Base-by-base conservation (phyloP, 2,888 invertebrate species). In the Heteropelma amictum region DNA sequence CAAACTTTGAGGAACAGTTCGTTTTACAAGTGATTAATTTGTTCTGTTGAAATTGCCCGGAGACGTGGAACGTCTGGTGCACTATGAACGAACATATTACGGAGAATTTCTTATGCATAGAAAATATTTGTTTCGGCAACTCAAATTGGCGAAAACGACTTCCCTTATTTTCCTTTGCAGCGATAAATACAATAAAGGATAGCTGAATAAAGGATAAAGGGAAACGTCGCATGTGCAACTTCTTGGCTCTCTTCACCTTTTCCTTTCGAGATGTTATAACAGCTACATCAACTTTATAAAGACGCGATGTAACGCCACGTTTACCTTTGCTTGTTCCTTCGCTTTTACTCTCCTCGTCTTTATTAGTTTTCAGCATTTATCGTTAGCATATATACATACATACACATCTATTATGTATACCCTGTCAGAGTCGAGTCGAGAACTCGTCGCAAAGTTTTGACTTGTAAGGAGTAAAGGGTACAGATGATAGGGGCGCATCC, bases 281-380 rank as follows among this genome's bases (percentile, higher is more conserved):
- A n/a, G 26, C 17, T 8, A 6, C 17, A 7, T 17, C 35, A 49
- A 49, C 26, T 51, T 26, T 7, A 63, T 40, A 23, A 10, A 54
- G 54, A n/a, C n/a, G n/a, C n/a, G n/a, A n/a, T n/a, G 61, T 14
- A 28, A 35, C 12, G 51, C 28, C 42, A 38, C 61, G 71, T 74
- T 76, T 73, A 72, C 67, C 73, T 75, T 63, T 14, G 53, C 47
- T 65, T 26, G 42, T 64, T 65, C 30, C 49, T 68, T 49, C 19
- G 70, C 65, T 76, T 65, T 67, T 72, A 64, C 77, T 77, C 40
- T 51, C 45, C 33, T 63, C 56, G 74, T 76, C 80, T 82, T 82
- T 83, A 83, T 84, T 83, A 81, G 80, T 81, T 78, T 81, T 81
- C 64, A 58, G 74, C 72, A 53, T 38, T 38, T 30, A 33, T 76